Base-by-base conservation (phyloP, 2,888 invertebrate species). In the Synergus gifuensis region DNA sequence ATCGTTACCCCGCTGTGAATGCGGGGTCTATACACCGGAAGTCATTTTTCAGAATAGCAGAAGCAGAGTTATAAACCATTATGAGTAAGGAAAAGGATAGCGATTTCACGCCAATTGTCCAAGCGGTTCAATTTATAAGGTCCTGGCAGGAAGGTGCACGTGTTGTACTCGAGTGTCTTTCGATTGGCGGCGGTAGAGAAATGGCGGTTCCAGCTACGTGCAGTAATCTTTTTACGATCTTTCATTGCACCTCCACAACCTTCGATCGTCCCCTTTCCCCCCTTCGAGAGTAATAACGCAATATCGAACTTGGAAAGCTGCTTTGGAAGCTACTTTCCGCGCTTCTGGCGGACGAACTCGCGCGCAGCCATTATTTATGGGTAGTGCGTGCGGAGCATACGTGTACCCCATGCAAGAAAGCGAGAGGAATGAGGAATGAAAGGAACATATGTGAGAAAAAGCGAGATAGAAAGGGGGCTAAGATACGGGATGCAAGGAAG, bases 141-240 rank as follows among this genome's bases (percentile, higher is more conserved):
- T 36, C 69, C 69, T 49, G 4, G 11, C 36, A 28, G 16, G 83
- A 81, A 76, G 77, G 62, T 58, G 69, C 62, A 62, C 79, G 54
- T 81, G 64, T 63, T 62, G 80, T 78, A 79, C 79, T 82, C 80
- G 69, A 79, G 81, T 76, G 76, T 83, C 82, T 83, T 79, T 80
- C 66, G 77, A 78, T 81, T 80, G 79, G 69, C 77, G 46, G 79
- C 66, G 60, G 77, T 69, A 80, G 78, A 83, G 83, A 85, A 85
- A 86, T 86, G 81, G 83, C 82, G 85, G 82, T 54, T 73, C 69
- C 49, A 69, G 28, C 49, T 73, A 89, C 87, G 89, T 89, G 88
- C 83, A 81, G 86, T 88, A 87, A 90, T 90, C 88, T 89, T 89
- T 89, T 85, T 83, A 78, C 88, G 85, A 90, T 90, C 90, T 86